Percentiles rank a stretch among this genome's conserved stretches.
These are phyloP conservation scores for Kudoa iwatai DNA, from an alignment of 30 jellyfish, hydroid and myxozoan species.

Conservation along the genomic window DNA sequence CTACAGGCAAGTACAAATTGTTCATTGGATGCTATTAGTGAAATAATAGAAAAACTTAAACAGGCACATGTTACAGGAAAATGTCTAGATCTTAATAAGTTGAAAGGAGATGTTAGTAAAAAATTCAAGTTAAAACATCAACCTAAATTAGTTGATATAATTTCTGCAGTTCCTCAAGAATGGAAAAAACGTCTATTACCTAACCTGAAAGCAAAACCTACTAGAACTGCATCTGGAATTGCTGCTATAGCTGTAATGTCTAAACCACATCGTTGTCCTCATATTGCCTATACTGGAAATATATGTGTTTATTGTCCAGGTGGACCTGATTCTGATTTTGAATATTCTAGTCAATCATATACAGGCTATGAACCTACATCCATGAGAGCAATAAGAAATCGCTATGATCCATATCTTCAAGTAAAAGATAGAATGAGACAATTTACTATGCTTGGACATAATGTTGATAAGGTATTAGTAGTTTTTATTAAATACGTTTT, in stretches of 20 bases:
- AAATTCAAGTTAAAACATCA: conserved; percentile 52
- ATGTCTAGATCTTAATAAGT: too few species aligned
- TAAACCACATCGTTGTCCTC: conserved; percentile 93
- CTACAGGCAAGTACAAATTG: too few species aligned
- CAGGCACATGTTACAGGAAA: too few species aligned
- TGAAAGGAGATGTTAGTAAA: conserved; percentile 30
- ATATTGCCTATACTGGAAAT: conserved; percentile 66
- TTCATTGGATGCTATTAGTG: too few species aligned
- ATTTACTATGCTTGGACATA: conserved; percentile 1
- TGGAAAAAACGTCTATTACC: conserved; percentile 36
- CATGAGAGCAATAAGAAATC: conserved; percentile 71
- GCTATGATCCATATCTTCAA: conserved; percentile 60
- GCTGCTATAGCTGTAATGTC: conserved; percentile 97
- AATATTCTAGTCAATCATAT: conserved; percentile 73
- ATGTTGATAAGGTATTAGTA: not conserved
- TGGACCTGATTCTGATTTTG: conserved; percentile 92
- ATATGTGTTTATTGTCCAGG: conserved; percentile 96
- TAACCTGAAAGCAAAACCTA: conserved; percentile 75
- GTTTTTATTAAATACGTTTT: too few species aligned
- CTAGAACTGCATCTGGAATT: conserved; percentile 85
- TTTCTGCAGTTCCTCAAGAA: conserved; percentile 96
- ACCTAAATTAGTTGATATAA: conserved; percentile 74
- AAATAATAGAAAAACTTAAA: too few species aligned
- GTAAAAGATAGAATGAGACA: conserved; percentile 71
- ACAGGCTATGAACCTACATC: conserved; percentile 96